Base-by-base conservation (phyloP, 2,888 invertebrate species). In the Steinernema hermaphroditum region DNA sequence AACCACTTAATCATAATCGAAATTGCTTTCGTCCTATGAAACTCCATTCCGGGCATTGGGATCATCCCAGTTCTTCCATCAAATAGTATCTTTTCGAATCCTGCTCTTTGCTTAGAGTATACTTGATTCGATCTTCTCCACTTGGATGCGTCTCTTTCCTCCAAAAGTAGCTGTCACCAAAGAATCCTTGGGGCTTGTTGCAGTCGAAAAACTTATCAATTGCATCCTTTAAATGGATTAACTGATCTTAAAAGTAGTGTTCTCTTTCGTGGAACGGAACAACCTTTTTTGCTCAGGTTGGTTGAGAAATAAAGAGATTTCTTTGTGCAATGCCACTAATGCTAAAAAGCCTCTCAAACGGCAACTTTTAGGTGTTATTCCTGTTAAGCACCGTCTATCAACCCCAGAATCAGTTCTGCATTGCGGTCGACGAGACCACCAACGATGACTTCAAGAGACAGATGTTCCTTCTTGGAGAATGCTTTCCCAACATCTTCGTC, bases 361-460 rank as follows among this genome's bases (percentile, higher is more conserved):
- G n/a, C n/a, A n/a, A n/a, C n/a, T 41, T 78, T 27, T 62, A 82
- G 81, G 72, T 82, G 0, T 74, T 80, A 8, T 79, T 79, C 57
- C 73, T 81, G 76, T 71, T 83, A 8, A 78, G 78, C 27, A 72
- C 83, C 24, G 70, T 83, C 29, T 83, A 83, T 44, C 82, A 82
- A 4, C 83, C 83, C 4, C 83, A 83, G 73, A 83, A 83, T 70
- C 78, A 75, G 22, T 83, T 80, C 62, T 84, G 82, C 74, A 62
- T 83, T 34, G 82, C 80, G 2, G 78, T 81, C 16, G 81, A 81
- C 34, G 77, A 75, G n/a, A 77, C 77, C 22, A 62, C 82, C 0
- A 70, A 24, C 12, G 43, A 62, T 0, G 22, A 71, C 6, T 83
- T 83, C 62, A 74, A 79, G 22, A 46, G 74, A 14, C 27, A 77